Conservation (phyloP, 1,140 invertebrate species). For the Drosophila kepulauana region DNA sequence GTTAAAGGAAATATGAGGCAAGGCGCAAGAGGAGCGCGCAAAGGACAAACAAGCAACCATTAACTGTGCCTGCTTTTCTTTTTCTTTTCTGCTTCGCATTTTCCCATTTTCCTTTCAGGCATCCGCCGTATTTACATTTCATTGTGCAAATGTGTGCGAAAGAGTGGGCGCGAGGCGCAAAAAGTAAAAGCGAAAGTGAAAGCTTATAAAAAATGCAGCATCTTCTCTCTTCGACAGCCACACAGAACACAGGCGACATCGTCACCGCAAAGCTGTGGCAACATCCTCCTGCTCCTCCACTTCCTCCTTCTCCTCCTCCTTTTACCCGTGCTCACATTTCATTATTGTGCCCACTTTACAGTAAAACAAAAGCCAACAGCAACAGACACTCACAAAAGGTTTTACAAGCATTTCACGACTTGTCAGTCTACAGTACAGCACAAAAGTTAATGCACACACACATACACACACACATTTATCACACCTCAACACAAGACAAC, state of each 20-base stretch:
- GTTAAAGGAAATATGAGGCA: conserved; percentile 43
- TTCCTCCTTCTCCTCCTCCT: neutral
- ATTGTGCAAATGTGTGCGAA: conserved; percentile 57
- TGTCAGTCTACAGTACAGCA: conserved; percentile 16
- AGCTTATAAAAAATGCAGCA: conserved; percentile 60
- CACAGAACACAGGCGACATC: conserved; percentile 1
- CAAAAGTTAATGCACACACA: conserved; percentile 45
- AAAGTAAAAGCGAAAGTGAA: conserved; percentile 59
- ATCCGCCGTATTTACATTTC: conserved; percentile 74
- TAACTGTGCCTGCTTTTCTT: conserved; percentile 24
- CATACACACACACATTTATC: too few relatives aligned
- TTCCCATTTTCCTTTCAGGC: conserved; percentile 53
- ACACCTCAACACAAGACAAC: too few relatives aligned
- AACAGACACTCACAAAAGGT: conserved; percentile 19
- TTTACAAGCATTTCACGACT: conserved; percentile 24
- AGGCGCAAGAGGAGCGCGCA: conserved; percentile 1
- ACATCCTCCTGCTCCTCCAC: conserved; percentile 1
- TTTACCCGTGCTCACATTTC: conserved; percentile 55
- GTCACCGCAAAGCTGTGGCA: conserved; percentile 62
- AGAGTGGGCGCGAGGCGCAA: conserved; percentile 7
- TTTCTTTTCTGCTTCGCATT: conserved; percentile 34
- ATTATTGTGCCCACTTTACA: conserved; percentile 51
- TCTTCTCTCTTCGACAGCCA: neutral
- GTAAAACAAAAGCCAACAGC: conserved; percentile 37
- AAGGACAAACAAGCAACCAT: conserved; percentile 45